These are phyloP conservation scores for Mythimna impura DNA, from an alignment of 2,888 invertebrate species.

Conservation along the genomic window DNA sequence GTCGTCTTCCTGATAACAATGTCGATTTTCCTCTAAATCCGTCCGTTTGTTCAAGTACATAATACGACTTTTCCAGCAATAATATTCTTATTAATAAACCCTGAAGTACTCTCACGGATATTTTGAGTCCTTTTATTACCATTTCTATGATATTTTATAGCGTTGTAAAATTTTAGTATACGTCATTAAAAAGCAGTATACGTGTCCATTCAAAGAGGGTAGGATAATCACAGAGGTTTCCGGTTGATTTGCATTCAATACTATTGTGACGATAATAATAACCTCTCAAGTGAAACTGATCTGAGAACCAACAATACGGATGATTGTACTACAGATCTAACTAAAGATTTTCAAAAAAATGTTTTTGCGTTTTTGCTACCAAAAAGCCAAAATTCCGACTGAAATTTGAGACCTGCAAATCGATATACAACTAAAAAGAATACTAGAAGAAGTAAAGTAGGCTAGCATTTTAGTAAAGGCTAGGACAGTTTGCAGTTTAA, in stretches of 20 bases:
- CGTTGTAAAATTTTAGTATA: slow-evolving; percentile 53
- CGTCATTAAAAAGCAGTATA: slow-evolving; percentile 51
- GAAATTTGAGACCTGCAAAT: background rate
- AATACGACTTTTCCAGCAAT: slow-evolving; percentile 30
- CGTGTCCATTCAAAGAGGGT: slow-evolving; percentile 59
- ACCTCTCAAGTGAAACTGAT: slow-evolving; percentile 59
- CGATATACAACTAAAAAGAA: background rate
- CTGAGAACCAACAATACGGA: slow-evolving; percentile 35
- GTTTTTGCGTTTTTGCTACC: background rate
- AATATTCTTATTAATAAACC: slow-evolving; percentile 28
- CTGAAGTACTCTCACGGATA: slow-evolving; percentile 1
- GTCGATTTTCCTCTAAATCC: slow-evolving; percentile 62
- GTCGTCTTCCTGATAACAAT: slow-evolving; percentile 64
- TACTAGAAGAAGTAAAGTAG: background rate
- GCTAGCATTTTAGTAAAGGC: background rate
- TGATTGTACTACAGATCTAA: slow-evolving; percentile 22
- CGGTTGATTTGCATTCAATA: slow-evolving; percentile 84
- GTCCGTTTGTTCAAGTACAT: slow-evolving; percentile 24
- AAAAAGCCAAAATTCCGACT: background rate
- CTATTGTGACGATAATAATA: slow-evolving; percentile 70
- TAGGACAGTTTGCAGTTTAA: background rate
- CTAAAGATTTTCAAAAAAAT: slow-evolving; percentile 11
- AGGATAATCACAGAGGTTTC: slow-evolving; percentile 70
- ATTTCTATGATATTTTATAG: slow-evolving; percentile 55
- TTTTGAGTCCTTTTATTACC: slow-evolving; percentile 44